Evolutionary conservation across 92 coral and sea anemone genomes (phyloP), one percentile per base, ranked within the genome.

Genomic region (Hydrozoanthus gracilis): DNA sequence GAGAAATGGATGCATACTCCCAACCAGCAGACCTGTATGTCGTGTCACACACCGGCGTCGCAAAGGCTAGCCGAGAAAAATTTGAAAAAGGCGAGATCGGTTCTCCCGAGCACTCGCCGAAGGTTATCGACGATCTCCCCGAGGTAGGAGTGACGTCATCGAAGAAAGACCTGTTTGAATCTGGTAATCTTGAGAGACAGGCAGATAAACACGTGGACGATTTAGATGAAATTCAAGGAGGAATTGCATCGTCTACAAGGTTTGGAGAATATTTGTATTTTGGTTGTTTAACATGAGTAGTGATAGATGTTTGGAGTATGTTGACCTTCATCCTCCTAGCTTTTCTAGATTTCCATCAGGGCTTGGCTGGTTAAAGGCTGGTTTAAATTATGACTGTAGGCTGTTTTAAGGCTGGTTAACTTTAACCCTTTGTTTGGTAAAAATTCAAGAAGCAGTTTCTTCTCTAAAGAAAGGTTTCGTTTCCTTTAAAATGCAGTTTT

Each of bases 161-260:
- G 72, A 79, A 79, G 56, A 79, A 79, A 18, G 71, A 67, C 2
- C 48, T 79, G 71, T 79, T 79, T 79, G 84, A 79, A 39, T 79
- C 84, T 4, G 84, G 84, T 61, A 44, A 9, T 0, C 71, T 79
- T 71, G 84, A 79, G 50, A 79, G 71, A 17, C 45, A 17, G 11
- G 71, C 84, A 5, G 72, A 79, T 12, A 79, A 79, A 61, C 66
- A 79, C 55, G 44, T 79, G 71, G 84, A 79, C 44, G 84, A 79
- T 61, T 58, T 79, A 14, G 84, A 44, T 7, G 73, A 79, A 14
- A 79, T 79, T 14, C 88, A 94, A 87, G 92, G 92, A n/a, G 98
- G 98, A 8, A 89, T 89, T 64, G 94, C 98, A 7, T 86, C 98
- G 10, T 89, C 93, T 16, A 88, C 95, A 76, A 92, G 89, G 73